Evolutionary conservation across 1,140 invertebrate genomes (phyloP).

Genomic region (Dolichoris vasculosae): DNA sequence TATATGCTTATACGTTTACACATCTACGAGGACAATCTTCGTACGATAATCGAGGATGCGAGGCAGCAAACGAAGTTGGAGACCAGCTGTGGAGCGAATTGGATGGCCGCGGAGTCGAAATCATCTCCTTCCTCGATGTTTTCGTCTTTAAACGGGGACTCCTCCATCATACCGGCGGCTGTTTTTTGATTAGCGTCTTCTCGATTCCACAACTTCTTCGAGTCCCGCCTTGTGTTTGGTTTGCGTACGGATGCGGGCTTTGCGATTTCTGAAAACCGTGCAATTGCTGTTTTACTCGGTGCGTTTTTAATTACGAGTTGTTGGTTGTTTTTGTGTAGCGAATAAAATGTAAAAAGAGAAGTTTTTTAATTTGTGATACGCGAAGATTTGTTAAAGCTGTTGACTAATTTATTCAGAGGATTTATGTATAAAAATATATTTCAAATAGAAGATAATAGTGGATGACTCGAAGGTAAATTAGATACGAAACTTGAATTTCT

Average conservation of each 20-base stretch:
- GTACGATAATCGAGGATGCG: slow-evolving; percentile 58
- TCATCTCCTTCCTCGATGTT: background rate
- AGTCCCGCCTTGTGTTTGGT: slow-evolving; percentile 65
- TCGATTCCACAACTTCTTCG: slow-evolving; percentile 67
- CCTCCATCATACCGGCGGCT: slow-evolving; percentile 65
- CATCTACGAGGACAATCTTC: slow-evolving; percentile 61
- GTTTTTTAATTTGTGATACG: too few relatives aligned
- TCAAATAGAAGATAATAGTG: too few relatives aligned
- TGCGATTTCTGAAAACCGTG: slow-evolving; percentile 63
- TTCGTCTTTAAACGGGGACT: slow-evolving; percentile 61
- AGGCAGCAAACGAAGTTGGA: slow-evolving; percentile 54
- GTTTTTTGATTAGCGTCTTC: slow-evolving; percentile 65
- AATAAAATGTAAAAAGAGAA: too few relatives aligned
- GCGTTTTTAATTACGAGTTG: too few relatives aligned
- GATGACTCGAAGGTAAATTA: too few relatives aligned
- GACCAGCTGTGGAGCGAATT: slow-evolving; percentile 36
- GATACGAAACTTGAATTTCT: too few relatives aligned
- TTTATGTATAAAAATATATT: too few relatives aligned
- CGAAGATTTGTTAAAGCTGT: too few relatives aligned
- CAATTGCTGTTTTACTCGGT: background rate
- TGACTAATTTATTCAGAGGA: too few relatives aligned
- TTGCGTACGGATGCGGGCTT: slow-evolving; percentile 64
- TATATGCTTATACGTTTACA: slow-evolving; percentile 30
- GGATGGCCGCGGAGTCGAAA: slow-evolving; percentile 12
- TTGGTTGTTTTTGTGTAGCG: too few relatives aligned